Evolutionary conservation across 2,888 invertebrate genomes (phyloP), one percentile per base, ranked within the genome.

Genomic region (Pedicia rivosa): DNA sequence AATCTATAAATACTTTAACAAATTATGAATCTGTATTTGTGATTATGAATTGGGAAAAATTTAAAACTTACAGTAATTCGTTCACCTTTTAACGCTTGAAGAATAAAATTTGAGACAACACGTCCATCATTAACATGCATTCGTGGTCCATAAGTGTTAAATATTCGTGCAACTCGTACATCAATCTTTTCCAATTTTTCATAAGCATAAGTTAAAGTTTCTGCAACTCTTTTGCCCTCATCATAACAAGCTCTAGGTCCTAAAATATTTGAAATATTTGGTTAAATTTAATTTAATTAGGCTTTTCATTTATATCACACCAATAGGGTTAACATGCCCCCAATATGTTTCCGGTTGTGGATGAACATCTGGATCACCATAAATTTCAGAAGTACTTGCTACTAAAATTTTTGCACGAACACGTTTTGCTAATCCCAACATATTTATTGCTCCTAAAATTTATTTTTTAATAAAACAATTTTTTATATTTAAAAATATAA

Each of bases 51-150:
- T 4, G 13, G 13, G n/a, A 10, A n/a, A 13, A 13, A 26, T 10
- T n/a, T 3, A 12, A 10, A 5, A 26, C 3, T 26, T 62, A 92
- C 90, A 4, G 95, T 95, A 38, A 99, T 90, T 3, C 87, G 82
- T 53, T 94, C 76, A 56, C 90, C 86, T 55, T 92, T 84, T 39
- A 99, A 63, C 0, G 95, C 91, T 63, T 99, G 97, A 46, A 97
- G 71, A 45, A 98, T 88, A 53, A 99, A 98, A 65, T 99, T 99
- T 10, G 95, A 95, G 2, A 98, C 97, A 2, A 98, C 95, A 26
- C 98, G 70, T 2, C 98, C 98, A 59, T 98, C 98, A 44, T 94
- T 90, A 72, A 91, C 90, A 53, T 95, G 95, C 98, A 98, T 98
- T 48, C 98, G 65, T 1, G 98, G 98, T 0, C 98, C 98, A 55